Evolutionary conservation across 1,140 invertebrate species (phyloP), one percentile per base, ranked within the genome.

Genomic region (Drosophila serrata): DNA sequence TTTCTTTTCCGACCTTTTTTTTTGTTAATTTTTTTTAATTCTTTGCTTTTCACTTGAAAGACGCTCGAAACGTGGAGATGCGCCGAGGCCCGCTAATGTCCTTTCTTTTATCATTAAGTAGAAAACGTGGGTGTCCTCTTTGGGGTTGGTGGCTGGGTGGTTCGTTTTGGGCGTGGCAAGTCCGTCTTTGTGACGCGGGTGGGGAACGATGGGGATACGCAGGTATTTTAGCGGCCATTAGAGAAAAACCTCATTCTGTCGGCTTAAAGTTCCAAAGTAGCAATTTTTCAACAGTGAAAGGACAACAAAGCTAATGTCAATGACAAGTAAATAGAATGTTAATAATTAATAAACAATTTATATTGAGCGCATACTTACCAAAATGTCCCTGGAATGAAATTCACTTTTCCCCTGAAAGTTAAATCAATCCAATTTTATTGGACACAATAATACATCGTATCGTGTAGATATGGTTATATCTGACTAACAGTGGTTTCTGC

Each of bases 1-100:
- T 85, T 60, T 74, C 60, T 80, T 64, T 57, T 45, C 55, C 58
- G 63, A 56, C 40, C 57, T 68, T 63, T 51, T 72, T 70, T 88
- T 73, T 88, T 90, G 85, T 90, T 88, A 88, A 88, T 88, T 88
- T 88, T 87, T 86, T 88, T 88, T 90, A 88, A 90, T 88, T 90
- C 86, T 88, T 88, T 90, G 85, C 86, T 88, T 88, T 88, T 88
- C 85, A 88, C 85, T 88, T 88, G 85, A 88, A 88, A 88, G 85
- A 55, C 85, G 85, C 77, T 85, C 68, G 55, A 77, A 75, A 80
- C 62, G 85, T 88, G 80, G 85, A 88, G 84, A 88, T 75, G 84
- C 77, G 85, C 81, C 76, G 75, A 72, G 85, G 85, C 80, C 65
- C 84, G 85, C 77, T 88, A 88, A 88, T 88, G 84, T 88, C 84